Percentiles rank a stretch among this genome's conserved stretches.
Conservation (phyloP, 2,113 vertebrate genomes). For the Struthio camelus region DNA sequence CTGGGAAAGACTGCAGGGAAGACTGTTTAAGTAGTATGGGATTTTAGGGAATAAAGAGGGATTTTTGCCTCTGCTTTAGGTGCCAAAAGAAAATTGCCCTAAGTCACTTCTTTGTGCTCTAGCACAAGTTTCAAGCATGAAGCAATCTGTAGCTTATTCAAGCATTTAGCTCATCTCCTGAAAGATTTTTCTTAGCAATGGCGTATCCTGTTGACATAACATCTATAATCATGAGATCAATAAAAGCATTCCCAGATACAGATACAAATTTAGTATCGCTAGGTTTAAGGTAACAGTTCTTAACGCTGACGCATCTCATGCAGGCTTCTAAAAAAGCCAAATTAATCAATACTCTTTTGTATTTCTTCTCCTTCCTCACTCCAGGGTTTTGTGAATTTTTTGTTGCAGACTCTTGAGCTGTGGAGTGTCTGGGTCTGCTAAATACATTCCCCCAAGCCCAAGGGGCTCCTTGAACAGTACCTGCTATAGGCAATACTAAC, state of each 20-base stretch:
- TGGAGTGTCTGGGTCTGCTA: conserved; percentile 34
- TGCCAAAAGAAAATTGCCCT: background rate
- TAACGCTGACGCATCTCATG: background rate
- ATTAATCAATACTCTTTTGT: conserved; percentile 37
- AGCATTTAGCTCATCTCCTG: background rate
- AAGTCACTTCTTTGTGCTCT: background rate
- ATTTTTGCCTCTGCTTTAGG: background rate
- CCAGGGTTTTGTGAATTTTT: conserved; percentile 29
- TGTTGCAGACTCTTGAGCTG: conserved; percentile 32
- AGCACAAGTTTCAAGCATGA: background rate
- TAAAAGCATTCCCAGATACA: background rate
- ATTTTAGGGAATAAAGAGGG: background rate
- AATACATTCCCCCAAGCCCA: conserved; percentile 55
- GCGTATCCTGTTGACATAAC: background rate
- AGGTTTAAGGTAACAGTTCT: background rate
- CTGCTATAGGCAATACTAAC: conserved; percentile 51
- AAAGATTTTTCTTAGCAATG: background rate
- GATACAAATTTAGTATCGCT: background rate
- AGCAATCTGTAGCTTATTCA: background rate
- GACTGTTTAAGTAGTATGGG: background rate
- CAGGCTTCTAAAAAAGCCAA: conserved; percentile 5
- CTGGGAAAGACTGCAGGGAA: background rate
- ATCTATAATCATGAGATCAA: conserved; percentile 6
- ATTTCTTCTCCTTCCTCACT: conserved; percentile 15
- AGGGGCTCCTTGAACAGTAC: conserved; percentile 44